Percentiles rank a stretch among this genome's conserved stretches.
Conservation (phyloP, 2,888 invertebrate species). For the Eupithecia dodoneata region DNA sequence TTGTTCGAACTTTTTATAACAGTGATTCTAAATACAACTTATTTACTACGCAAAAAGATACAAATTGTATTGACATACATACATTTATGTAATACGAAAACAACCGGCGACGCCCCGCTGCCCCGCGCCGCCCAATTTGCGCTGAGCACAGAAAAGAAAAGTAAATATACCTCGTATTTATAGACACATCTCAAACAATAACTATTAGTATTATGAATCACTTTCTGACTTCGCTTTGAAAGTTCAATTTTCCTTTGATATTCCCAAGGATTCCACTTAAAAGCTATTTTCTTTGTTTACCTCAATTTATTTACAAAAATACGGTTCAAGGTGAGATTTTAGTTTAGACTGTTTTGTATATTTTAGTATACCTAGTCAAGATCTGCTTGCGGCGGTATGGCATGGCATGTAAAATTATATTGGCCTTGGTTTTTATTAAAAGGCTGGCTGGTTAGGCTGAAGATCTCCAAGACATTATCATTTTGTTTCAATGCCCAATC, state of each 20-base stretch:
- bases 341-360: neutral
- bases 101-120: too few species aligned
- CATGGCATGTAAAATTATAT: neutral
- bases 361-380: neutral
- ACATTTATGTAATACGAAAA: too few species aligned
- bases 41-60: too few species aligned
- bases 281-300: conserved; percentile 12
- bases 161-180: neutral
- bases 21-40: too few species aligned
- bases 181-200: conserved; percentile 21
- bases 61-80: too few species aligned
- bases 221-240: conserved; percentile 24
- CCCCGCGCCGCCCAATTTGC: too few species aligned
- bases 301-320: conserved; percentile 6
- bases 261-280: conserved; percentile 8
- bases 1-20: too few species aligned
- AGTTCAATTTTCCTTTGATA: conserved; percentile 11
- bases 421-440: neutral
- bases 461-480: neutral
- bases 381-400: neutral
- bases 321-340: conserved; percentile 1
- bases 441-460: neutral
- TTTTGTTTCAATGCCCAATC: too few species aligned
- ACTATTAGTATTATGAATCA: conserved; percentile 10
- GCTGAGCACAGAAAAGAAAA: too few species aligned